Percentiles rank a stretch among this genome's conserved stretches.
Conservation (phyloP, 23 tunicate species). For the Halocynthia aurantium region DNA sequence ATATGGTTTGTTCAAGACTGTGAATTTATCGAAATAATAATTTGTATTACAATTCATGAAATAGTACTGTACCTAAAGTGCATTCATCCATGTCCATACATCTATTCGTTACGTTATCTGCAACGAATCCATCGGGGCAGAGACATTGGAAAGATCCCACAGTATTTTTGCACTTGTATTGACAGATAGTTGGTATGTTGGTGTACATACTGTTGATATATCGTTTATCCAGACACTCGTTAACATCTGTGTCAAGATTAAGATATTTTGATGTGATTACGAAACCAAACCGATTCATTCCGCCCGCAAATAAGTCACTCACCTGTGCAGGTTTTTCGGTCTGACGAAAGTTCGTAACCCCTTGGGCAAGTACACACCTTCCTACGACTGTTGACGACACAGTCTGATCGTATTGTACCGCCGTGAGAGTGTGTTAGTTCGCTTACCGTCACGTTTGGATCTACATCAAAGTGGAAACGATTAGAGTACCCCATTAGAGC, state of each 20-base stretch:
- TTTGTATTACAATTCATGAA: no score
- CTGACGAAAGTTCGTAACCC: neutral
- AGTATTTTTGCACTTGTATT: neutral
- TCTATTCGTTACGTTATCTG: neutral
- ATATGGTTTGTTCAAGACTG: no score
- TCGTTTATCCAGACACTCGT: neutral
- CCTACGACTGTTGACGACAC: neutral
- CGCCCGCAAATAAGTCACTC: neutral
- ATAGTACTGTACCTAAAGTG: neutral
- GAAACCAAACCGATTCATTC: neutral
- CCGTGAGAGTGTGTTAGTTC: no score
- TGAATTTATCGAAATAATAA: no score
- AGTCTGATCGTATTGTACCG: neutral
- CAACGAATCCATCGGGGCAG: neutral
- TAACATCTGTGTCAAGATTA: neutral
- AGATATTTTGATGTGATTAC: neutral
- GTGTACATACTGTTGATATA: neutral
- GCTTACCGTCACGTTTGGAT: no score
- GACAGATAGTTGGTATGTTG: neutral
- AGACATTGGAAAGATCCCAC: neutral
- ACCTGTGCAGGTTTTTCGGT: slow-evolving; percentile 6
- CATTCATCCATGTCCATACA: slow-evolving; percentile 3
- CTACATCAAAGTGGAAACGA: no score
- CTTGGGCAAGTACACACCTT: slow-evolving; percentile 2
- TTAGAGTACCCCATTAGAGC: no score